phyloP scores from a whole-genome alignment of 2,113 vertebrate genomes.

The Oreotrochilus melanogaster region DNA sequence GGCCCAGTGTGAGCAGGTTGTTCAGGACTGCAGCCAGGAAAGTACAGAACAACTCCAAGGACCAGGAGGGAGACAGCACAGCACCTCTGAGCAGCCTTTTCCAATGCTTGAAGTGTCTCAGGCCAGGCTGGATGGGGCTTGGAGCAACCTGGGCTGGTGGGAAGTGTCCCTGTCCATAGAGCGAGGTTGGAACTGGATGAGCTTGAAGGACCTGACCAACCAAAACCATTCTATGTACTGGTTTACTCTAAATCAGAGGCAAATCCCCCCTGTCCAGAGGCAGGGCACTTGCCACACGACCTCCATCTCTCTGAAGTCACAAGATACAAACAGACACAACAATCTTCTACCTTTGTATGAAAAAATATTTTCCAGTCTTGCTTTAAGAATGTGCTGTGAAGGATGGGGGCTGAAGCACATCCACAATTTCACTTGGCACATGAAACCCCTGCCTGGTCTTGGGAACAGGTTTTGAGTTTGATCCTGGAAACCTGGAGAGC shows the following conservation, averaged over 20 bases:
- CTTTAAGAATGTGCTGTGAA: neutral
- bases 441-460: neutral
- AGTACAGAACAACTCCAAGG: neutral
- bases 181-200: no score
- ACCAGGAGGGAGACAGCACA: neutral
- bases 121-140: no score
- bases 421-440: accelerated
- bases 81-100: neutral
- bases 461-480: accelerated
- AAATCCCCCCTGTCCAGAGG: neutral
- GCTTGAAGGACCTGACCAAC: no score
- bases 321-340: neutral
- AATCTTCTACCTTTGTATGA: accelerated
- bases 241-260: neutral
- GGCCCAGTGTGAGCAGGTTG: neutral
- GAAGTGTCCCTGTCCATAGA: no score
- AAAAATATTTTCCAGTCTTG: neutral
- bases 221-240: no score
- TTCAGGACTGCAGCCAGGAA: neutral
- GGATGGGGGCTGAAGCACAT: accelerated
- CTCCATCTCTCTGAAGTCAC: neutral
- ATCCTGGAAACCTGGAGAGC: neutral
- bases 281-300: no score
- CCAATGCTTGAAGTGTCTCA: neutral
- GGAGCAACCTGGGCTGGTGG: no score